Percentiles rank a stretch among this genome's conserved stretches.
phyloP scores from a whole-genome alignment of 2,113 vertebrate genomes.

The Larimichthys polyactis region DNA sequence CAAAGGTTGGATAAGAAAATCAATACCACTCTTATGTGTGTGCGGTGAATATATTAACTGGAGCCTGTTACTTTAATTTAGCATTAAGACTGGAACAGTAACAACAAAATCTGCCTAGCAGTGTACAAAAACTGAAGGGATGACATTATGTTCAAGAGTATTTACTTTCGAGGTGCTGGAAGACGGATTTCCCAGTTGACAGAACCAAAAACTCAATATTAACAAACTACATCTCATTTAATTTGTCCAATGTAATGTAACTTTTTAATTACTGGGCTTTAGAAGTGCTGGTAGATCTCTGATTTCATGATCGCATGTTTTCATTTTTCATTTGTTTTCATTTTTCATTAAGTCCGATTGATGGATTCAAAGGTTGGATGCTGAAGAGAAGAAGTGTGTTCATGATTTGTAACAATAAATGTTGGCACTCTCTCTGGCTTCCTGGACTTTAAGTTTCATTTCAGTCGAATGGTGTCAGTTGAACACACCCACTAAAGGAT shows the following conservation, averaged over 20 bases:
- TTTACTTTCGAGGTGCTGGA: too few species aligned
- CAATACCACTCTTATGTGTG: too few species aligned
- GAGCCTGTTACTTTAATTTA: too few species aligned
- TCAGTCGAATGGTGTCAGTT: slow-evolving; percentile 26
- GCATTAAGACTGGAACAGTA: too few species aligned
- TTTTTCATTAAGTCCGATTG: not conserved
- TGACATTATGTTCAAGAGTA: too few species aligned
- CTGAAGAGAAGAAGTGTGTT: not conserved
- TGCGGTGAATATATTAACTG: too few species aligned
- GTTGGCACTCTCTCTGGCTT: not conserved
- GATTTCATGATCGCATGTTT: slow-evolving; percentile 24
- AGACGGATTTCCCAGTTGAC: too few species aligned
- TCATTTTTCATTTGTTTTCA: not conserved
- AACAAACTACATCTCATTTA: too few species aligned
- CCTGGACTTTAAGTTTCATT: slow-evolving; percentile 55
- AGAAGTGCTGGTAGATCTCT: not conserved
- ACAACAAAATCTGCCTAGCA: not conserved
- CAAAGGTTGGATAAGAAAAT: too few species aligned
- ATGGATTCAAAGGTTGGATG: not conserved
- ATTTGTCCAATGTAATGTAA: too few species aligned
- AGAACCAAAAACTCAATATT: not conserved
- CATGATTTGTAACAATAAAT: slow-evolving; percentile 36
- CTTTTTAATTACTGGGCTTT: not conserved
- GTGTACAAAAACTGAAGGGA: too few species aligned
- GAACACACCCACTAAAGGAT: slow-evolving; percentile 35